phyloP scores from a whole-genome alignment of 2,113 vertebrate species.

The Jacana jacana region DNA sequence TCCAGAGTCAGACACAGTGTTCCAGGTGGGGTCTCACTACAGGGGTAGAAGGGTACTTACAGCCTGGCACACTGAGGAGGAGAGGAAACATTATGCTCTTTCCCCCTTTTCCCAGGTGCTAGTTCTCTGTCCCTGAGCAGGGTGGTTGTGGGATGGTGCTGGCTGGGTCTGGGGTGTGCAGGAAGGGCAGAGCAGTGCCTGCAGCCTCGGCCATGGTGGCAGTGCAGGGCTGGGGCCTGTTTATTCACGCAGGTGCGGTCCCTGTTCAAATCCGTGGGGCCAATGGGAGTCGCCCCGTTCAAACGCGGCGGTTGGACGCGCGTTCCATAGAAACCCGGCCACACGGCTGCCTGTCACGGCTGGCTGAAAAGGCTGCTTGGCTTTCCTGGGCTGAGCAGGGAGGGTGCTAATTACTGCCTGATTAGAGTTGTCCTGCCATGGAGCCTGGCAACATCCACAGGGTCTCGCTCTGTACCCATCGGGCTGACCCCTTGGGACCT shows the following conservation, averaged over 20 bases:
- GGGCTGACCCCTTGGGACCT: conserved; percentile 22
- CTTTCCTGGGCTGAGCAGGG: neutral
- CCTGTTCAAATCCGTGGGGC: conserved; percentile 48
- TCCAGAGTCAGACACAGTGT: too few species aligned
- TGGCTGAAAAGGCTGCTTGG: neutral
- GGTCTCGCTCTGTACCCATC: conserved; percentile 53
- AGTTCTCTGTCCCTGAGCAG: fast-evolving
- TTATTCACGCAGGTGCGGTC: conserved; percentile 49
- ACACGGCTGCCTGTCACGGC: neutral
- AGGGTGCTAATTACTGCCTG: neutral
- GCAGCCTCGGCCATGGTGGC: fast-evolving
- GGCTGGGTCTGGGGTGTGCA: fast-evolving
- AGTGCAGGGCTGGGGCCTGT: fast-evolving
- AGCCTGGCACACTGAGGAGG: fast-evolving
- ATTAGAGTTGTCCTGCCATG: conserved; percentile 51
- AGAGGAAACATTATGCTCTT: fast-evolving
- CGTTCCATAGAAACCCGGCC: neutral
- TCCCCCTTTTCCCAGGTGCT: neutral
- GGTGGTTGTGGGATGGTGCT: neutral
- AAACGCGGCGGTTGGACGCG: conserved; percentile 54
- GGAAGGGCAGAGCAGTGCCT: neutral
- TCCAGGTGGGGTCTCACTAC: too few species aligned
- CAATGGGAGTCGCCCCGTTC: conserved; percentile 72
- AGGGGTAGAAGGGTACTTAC: neutral
- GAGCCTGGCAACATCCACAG: conserved; percentile 28